Conservation (phyloP, 1,140 invertebrate genomes). For the Myzus persicae region DNA sequence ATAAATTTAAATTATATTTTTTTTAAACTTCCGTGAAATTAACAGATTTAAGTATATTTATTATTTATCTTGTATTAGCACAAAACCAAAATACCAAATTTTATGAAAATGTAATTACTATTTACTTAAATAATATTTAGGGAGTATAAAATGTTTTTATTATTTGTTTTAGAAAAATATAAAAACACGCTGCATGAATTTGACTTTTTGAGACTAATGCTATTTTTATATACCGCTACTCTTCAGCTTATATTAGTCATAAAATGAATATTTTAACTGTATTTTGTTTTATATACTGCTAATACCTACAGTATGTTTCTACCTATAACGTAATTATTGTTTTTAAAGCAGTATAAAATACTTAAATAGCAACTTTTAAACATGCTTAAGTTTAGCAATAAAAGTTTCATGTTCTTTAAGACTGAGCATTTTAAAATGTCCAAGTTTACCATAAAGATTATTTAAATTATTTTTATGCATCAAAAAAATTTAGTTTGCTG, state of each 20-base stretch:
- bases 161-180: neutral
- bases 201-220: neutral
- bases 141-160: neutral
- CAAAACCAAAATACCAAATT: neutral
- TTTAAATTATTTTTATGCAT: neutral
- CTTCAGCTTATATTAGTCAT: neutral
- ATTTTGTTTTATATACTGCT: neutral
- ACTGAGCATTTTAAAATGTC: neutral
- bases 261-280: neutral
- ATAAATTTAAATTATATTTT: neutral
- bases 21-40: too few species aligned
- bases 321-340: neutral
- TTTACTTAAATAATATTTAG: neutral
- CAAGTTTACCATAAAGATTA: neutral
- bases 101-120: too few species aligned
- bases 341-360: constrained; percentile 9
- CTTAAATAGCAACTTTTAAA: neutral
- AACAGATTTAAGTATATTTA: neutral
- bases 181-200: neutral
- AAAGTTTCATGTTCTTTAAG: neutral
- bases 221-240: neutral
- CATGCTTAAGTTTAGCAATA: neutral
- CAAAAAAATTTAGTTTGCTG: neutral
- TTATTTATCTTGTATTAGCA: neutral
- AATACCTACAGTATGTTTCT: neutral